Evolutionary conservation across 2,888 invertebrate genomes (phyloP).

Genomic region (Ernsta delagoae): DNA sequence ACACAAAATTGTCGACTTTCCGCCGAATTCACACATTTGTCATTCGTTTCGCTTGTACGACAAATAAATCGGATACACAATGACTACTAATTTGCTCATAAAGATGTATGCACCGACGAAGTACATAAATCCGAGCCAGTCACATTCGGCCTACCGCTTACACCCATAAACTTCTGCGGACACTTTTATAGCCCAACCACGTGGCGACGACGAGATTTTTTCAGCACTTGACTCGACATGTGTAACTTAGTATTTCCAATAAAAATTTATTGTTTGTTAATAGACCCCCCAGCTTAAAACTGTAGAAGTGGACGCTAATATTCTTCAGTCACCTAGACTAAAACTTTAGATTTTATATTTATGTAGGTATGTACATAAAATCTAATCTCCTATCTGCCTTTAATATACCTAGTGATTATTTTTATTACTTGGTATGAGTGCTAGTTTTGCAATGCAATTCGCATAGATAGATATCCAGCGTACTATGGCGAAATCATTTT

Average conservation of each 20-base stretch:
- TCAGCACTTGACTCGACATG: slow-evolving; percentile 80
- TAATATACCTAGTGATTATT: too few relatives aligned
- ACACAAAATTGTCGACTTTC: slow-evolving; percentile 49
- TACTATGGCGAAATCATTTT: too few relatives aligned
- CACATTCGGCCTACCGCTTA: slow-evolving; percentile 82
- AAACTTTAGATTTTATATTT: too few relatives aligned
- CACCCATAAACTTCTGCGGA: slow-evolving; percentile 81
- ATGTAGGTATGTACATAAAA: too few relatives aligned
- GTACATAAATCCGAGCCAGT: slow-evolving; percentile 79
- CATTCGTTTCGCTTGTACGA: slow-evolving; percentile 64
- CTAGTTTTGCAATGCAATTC: too few relatives aligned
- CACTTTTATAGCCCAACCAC: slow-evolving; percentile 83
- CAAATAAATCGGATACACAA: slow-evolving; percentile 80
- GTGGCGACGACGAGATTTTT: slow-evolving; percentile 77
- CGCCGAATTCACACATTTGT: slow-evolving; percentile 75
- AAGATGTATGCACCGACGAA: slow-evolving; percentile 79
- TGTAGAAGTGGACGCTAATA: too few relatives aligned
- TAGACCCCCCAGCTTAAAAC: slow-evolving; percentile 51
- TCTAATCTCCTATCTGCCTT: too few relatives aligned
- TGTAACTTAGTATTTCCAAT: slow-evolving; percentile 64
- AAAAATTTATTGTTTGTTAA: slow-evolving; percentile 81
- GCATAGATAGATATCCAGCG: too few relatives aligned
- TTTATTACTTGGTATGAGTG: too few relatives aligned
- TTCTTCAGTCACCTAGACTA: too few relatives aligned
- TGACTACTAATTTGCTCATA: slow-evolving; percentile 83